phyloP scores from a whole-genome alignment of 1,140 invertebrate genomes.

The Phocides pigmalion region DNA sequence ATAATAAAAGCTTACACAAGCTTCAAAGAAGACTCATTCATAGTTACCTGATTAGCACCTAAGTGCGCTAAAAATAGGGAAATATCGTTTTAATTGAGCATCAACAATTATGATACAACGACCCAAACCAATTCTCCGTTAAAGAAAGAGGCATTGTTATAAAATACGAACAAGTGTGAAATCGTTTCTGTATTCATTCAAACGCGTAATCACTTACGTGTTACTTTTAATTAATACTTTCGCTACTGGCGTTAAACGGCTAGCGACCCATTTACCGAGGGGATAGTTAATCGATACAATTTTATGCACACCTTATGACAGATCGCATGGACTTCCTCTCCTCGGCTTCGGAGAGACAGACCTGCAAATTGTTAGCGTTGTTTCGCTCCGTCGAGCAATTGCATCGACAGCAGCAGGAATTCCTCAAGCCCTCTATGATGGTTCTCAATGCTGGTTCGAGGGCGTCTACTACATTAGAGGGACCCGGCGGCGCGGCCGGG shows the following conservation, averaged over 20 bases:
- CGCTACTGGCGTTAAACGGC: conserved; percentile 29
- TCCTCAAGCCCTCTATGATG: conserved; percentile 65
- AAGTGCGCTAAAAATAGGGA: conserved; percentile 80
- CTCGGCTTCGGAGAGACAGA: conserved; percentile 81
- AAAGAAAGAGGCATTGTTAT: conserved; percentile 32
- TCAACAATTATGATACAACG: conserved; percentile 29
- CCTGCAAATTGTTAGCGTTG: conserved; percentile 81
- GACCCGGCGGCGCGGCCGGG: conserved; percentile 45
- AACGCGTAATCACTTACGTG: conserved; percentile 34
- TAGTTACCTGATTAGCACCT: conserved; percentile 78
- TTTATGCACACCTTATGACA: conserved; percentile 85
- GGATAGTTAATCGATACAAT: conserved; percentile 53
- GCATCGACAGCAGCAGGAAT: conserved; percentile 75
- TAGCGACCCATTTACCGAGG: conserved; percentile 42
- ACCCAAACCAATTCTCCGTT: conserved; percentile 36
- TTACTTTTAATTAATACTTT: conserved; percentile 46
- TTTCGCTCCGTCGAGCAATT: conserved; percentile 60
- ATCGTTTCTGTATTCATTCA: conserved; percentile 49
- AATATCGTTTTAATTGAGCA: conserved; percentile 53
- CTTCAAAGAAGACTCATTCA: conserved; percentile 45
- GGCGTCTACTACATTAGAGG: conserved; percentile 50
- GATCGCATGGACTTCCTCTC: conserved; percentile 85
- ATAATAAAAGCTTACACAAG: conserved; percentile 35
- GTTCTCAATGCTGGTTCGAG: conserved; percentile 75
- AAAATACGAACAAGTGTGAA: conserved; percentile 46